Evolutionary conservation across 1,140 invertebrate species (phyloP).

Genomic region (Diabrotica virgifera): DNA sequence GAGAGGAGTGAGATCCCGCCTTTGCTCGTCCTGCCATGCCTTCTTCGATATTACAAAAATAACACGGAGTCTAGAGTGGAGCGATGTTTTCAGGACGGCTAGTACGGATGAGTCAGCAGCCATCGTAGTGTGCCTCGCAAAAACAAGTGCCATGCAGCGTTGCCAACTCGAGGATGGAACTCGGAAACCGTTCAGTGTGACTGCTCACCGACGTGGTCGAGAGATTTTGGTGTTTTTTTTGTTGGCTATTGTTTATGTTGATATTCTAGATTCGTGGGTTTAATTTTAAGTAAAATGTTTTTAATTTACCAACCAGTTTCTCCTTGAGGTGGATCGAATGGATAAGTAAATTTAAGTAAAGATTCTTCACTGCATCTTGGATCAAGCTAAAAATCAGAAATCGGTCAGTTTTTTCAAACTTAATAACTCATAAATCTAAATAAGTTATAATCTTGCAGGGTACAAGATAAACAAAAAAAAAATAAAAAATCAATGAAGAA

Average conservation of each 20-base stretch:
- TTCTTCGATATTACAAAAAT: conserved; percentile 15
- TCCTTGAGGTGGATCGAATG: too few relatives aligned
- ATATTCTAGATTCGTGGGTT: background rate
- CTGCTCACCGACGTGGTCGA: background rate
- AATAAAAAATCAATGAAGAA: too few relatives aligned
- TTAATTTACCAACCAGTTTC: too few relatives aligned
- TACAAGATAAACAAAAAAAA: too few relatives aligned
- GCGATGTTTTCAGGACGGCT: conserved; percentile 29
- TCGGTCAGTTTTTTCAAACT: too few relatives aligned
- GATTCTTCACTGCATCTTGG: too few relatives aligned
- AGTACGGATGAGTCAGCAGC: conserved; percentile 34
- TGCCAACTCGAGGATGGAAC: conserved; percentile 5
- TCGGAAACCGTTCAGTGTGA: conserved; percentile 9
- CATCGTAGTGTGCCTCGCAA: conserved; percentile 21
- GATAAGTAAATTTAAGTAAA: too few relatives aligned
- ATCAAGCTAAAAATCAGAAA: too few relatives aligned
- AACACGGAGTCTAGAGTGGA: conserved; percentile 10
- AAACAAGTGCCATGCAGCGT: conserved; percentile 22
- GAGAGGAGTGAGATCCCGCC: background rate
- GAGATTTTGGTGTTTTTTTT: background rate
- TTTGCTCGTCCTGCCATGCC: conserved; percentile 1
- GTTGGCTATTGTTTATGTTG: background rate
- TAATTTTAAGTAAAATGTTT: too few relatives aligned
- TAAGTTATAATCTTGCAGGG: too few relatives aligned
- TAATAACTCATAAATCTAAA: too few relatives aligned